Conservation (phyloP, 1,140 invertebrate genomes). For the Homarus americanus region DNA sequence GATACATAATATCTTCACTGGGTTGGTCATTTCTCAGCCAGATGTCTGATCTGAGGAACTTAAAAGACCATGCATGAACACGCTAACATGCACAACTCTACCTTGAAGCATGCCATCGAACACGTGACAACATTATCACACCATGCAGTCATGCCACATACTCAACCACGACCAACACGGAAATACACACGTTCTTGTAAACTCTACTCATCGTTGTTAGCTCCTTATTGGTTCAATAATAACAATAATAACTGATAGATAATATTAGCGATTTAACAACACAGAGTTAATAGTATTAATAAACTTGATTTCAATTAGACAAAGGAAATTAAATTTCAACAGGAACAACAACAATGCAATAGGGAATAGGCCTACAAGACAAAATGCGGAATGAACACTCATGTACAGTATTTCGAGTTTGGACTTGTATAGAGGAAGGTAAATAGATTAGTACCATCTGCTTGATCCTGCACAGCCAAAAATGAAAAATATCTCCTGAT, state of each 20-base stretch:
- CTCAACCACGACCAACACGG: background rate
- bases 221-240: no score
- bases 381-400: background rate
- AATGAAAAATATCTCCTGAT: constrained; percentile 40
- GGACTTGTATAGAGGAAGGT: background rate
- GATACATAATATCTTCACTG: background rate
- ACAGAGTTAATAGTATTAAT: no score
- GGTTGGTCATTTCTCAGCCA: background rate
- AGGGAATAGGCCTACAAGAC: background rate
- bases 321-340: no score
- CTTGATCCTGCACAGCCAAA: constrained; percentile 43
- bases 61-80: background rate
- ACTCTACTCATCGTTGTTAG: background rate
- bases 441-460: constrained; percentile 45
- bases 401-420: background rate
- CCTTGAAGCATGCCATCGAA: background rate
- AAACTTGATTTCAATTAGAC: no score
- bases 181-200: background rate
- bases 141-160: constrained; percentile 1
- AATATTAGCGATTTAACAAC: no score
- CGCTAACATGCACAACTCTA: background rate
- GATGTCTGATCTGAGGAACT: background rate
- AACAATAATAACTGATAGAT: no score
- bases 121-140: background rate
- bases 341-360: background rate